Evolutionary conservation across 2,888 invertebrate genomes (phyloP), one percentile per base, ranked within the genome.

Genomic region (Gryllus longicercus): DNA sequence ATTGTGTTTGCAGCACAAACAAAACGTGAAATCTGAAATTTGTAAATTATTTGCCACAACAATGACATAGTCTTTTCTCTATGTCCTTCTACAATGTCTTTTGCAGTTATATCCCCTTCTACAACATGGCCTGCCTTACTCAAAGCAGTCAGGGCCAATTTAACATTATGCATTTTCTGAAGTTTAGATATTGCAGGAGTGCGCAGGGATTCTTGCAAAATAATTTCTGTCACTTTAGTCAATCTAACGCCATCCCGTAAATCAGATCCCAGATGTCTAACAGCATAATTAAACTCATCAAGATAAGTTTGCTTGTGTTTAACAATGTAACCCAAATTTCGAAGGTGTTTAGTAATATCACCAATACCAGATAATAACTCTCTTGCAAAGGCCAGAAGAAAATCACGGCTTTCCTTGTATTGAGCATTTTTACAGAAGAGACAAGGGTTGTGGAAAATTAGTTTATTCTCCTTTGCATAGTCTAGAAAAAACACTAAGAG

Each of bases 361-460:
- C 96, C 96, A 78, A 96, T 92, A 23, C 95, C 95, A 75, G 90
- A 88, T 75, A 97, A 88, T 50, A 95, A 87, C 84, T 95, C 94
- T 76, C 93, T 91, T 0, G 96, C 93, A 84, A 97, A 95, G 74
- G 91, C 89, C 78, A 95, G 88, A 8, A 97, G 86, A 78, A 97
- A 89, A 82, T 94, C 93, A 80, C 92, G 90, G 83, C 95, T 96
- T 82, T 95, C 93, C 89, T 89, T 89, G 83, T 85, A 84, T 23
- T 86, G 84, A 2, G 89, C 84, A 81, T 87, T 85, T 81, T 86
- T 87, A 82, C 86, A 86, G 86, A 97, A 97, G 74, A 97, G 88
- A 84, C 97, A 97, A 0, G 97, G 97, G 88, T 97, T 95, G 85
- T 96, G 95, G 2, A 93, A 91, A 82, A 97, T 95, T 11, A 97